Evolutionary conservation across 2,797 vertebrate species (phyloP), one percentile per base, ranked within the genome.

Genomic region (Anabas testudineus): DNA sequence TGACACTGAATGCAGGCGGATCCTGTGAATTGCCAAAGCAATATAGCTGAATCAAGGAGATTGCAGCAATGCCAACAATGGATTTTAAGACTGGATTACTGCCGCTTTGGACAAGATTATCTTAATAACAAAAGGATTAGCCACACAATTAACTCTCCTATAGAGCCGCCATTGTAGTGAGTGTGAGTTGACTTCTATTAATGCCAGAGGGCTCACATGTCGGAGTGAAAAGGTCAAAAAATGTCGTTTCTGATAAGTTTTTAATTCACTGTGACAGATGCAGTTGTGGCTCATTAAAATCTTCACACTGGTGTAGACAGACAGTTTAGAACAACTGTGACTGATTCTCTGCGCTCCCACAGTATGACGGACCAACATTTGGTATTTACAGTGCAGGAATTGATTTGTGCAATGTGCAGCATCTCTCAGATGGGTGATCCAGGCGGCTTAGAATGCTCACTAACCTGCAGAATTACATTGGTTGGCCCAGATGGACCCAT

Each of bases 391-490:
- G 9, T 28, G 42, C 22, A 42, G 18, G 13, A 24, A 55, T 32
- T 19, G 26, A 22, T 26, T 30, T 1, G 10, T 19, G 21, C 41
- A 32, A 30, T n/a, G 28, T 4, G 24, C 16, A 24, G 18, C 7
- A 16, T 46, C 24, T 28, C 22, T 30, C 7, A 18, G 10, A 7
- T n/a, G 15, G 14, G 5, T 9, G 34, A 53, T 12, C n/a, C 10
- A 32, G 15, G 2, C 30, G 37, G 18, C 14, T 6, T 55, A 0
- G 2, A 26, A 16, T 3, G n/a, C 28, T 32, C 39, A 82, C 87
- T 34, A 2, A 98, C 97, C 96, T 98, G 96, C 5, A 98, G 93
- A 60, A 96, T 86, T 19, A 97, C 95, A 0, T 61, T 89, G 0
- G 95, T 97, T 59, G 94, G 90, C 0, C 61, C 80, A 0, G 97